Evolutionary conservation across 2,888 invertebrate species (phyloP), one percentile per base, ranked within the genome.

Genomic region (Erebia palarica): DNA sequence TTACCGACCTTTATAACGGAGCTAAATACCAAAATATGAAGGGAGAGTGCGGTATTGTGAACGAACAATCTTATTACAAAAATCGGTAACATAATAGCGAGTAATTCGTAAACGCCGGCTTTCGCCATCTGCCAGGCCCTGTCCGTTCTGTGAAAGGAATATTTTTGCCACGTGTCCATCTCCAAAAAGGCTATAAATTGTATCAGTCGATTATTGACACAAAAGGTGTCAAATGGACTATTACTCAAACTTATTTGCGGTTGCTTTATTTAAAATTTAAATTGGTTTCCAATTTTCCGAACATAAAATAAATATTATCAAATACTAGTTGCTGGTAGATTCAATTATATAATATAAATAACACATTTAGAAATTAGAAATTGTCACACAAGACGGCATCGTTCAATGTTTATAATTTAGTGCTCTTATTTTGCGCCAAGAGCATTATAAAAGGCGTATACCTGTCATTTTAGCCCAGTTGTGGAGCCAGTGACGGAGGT

Each of bases 141-240:
- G 67, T 71, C 74, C 77, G 76, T 80, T 76, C 55, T 49, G 49
- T 55, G 77, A 80, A 80, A 80, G 83, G 78, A 78, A 82, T 81
- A 81, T 82, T 82, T 82, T 84, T 82, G 86, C 82, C 90, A 89
- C 90, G 91, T 88, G 91, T 86, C 86, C 77, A 61, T 70, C 69
- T 53, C 72, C 75, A 86, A 82, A 86, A 87, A 81, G 79, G 83
- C 79, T 73, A 84, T 86, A 84, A 86, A 87, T 87, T 81, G 83
- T 82, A 86, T 86, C 86, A 87, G 81, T 82, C 84, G 82, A 84
- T 83, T 84, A 85, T 84, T 80, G 81, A 80, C 81, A 89, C 89
- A 89, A 90, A 86, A 86, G 83, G 81, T 86, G 89, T 88, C 89
- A 88, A 87, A 86, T 78, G 80, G 82, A 80, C 83, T 78, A 87